Evolutionary conservation across 1,140 invertebrate species (phyloP).

Genomic region (Pseudomyrmex dendroicus): DNA sequence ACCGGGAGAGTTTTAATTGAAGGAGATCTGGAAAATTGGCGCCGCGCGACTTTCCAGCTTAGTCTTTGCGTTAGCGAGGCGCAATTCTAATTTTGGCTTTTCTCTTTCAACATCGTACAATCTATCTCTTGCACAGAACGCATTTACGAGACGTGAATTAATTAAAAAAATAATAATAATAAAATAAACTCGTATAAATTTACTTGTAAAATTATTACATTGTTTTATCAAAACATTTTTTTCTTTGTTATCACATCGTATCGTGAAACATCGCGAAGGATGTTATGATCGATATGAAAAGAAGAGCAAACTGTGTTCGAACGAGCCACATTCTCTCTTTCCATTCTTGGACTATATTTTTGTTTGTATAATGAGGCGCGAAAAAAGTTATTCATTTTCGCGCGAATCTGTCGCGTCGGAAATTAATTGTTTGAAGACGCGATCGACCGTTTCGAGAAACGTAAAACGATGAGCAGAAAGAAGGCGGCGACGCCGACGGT

Average conservation of each 20-base stretch:
- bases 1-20: slow-evolving; percentile 21
- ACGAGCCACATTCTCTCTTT: not conserved
- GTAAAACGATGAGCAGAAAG: not conserved
- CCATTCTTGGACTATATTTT: slow-evolving; percentile 22
- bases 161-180: slow-evolving; percentile 2
- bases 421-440: slow-evolving; percentile 49
- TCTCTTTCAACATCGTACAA: too few species aligned
- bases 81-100: not conserved
- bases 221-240: slow-evolving; percentile 11
- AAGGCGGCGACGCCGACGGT: not conserved
- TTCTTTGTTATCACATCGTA: not conserved
- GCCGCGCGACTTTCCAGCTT: not conserved
- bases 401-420: slow-evolving; percentile 4
- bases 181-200: not conserved
- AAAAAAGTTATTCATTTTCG: slow-evolving; percentile 47
- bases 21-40: slow-evolving; percentile 26
- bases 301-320: not conserved
- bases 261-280: not conserved
- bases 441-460: slow-evolving; percentile 48
- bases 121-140: not conserved
- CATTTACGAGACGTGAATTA: not conserved
- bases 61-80: not conserved
- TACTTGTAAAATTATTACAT: not conserved
- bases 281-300: slow-evolving; percentile 42
- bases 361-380: slow-evolving; percentile 48